Evolutionary conservation across 2,113 vertebrate species (phyloP).

Genomic region (Alethe castanea): DNA sequence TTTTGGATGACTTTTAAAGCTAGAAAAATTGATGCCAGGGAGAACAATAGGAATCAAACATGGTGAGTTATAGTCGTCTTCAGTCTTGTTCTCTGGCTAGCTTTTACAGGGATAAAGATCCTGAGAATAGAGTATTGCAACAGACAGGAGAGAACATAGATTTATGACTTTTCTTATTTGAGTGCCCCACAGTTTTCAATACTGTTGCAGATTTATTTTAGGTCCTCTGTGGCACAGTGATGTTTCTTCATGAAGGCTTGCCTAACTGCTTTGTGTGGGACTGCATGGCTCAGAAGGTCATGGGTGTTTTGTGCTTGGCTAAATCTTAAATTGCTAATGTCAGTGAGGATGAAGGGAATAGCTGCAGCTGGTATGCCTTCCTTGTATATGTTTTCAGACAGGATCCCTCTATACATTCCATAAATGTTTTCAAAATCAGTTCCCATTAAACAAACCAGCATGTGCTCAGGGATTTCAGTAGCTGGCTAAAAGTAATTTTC

Average conservation of each 20-base stretch:
- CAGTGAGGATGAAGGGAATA: conserved; percentile 51
- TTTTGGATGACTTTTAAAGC: neutral
- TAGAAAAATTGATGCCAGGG: neutral
- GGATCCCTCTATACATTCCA: conserved; percentile 66
- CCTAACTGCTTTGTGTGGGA: neutral
- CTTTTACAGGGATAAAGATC: neutral
- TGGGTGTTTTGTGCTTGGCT: conserved; percentile 52
- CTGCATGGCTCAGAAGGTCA: conserved; percentile 32
- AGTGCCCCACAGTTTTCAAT: neutral
- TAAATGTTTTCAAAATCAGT: conserved; percentile 62
- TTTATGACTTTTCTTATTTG: neutral
- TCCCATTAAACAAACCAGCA: conserved; percentile 65
- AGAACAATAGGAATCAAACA: neutral
- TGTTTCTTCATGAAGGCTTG: neutral
- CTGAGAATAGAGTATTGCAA: neutral
- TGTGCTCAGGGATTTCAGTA: conserved; percentile 64
- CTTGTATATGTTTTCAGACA: conserved; percentile 43
- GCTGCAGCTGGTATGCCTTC: conserved; percentile 52
- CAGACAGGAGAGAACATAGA: neutral
- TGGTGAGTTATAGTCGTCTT: neutral
- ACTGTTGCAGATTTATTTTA: conserved; percentile 14
- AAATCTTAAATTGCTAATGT: conserved; percentile 47
- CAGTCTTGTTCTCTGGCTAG: neutral
- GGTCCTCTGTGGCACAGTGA: neutral
- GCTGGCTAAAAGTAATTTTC: conserved; percentile 53